Base-by-base conservation (phyloP, 2,888 invertebrate genomes). In the Neoitamus cyanurus region DNA sequence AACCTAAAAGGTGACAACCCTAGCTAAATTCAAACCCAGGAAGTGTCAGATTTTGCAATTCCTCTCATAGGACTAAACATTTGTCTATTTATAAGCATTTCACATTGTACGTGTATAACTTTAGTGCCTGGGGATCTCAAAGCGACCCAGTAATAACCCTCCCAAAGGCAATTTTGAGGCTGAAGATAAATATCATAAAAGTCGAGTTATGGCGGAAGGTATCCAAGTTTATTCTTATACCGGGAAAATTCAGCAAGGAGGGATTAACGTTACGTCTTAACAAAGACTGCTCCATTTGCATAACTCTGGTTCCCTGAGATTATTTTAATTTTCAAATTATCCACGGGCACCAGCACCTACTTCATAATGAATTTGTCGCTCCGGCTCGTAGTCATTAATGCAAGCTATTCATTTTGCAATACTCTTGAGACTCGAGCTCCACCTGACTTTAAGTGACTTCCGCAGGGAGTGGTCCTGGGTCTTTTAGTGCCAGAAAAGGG, bases 261-360 rank as follows among this genome's bases (percentile, higher is more conserved):
- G 25, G 58, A 58, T 58, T 20, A 58, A 25, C 58, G 58, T 58
- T 58, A 42, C 58, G 25, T 58, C 58, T 58, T 25, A 58, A 70
- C 70, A 70, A 70, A 70, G 70, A 34, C 70, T 31, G 30, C n/a
- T 15, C 28, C 9, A 77, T 77, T 77, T 77, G 42, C 77, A 77
- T 77, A 42, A 77, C 42, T 42, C 77, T 77, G 46, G 42, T 46
- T 77, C 30, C 28, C 36, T 20, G 42, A 77, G 46, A 37, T 77
- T 77, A 77, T 77, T 77, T 46, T 42, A 46, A 77, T 77, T 46
- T 42, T 11, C 11, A 77, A 77, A 77, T 77, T 77, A 77, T 77
- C 42, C 77, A 77, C 37, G 46, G 25, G 36, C 9, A 28, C 42
- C 28, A 42, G 70, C 77, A 20, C 25, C 28, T 37, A 28, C 30